Percentiles rank a stretch among this genome's conserved stretches.
Evolutionary conservation across 2,797 vertebrate species (phyloP).

Genomic region (Onychomys leucogaster): DNA sequence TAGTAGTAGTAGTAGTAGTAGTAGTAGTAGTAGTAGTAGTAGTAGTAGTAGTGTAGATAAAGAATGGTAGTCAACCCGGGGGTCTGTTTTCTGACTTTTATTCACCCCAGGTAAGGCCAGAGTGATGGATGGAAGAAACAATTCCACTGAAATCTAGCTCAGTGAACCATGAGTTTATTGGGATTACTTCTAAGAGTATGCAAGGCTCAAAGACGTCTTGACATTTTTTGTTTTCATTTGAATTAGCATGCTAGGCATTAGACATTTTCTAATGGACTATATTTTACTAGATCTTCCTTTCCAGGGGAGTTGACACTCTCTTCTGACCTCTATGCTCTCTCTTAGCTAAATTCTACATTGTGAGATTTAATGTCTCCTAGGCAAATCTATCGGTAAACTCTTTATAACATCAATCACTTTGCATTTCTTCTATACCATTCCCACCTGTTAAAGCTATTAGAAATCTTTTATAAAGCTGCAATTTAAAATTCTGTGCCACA

Average conservation of each 20-base stretch:
- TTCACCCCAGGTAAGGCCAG: neutral
- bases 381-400: neutral
- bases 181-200: neutral
- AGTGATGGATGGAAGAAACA: neutral
- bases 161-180: neutral
- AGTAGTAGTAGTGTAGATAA: neutral
- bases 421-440: neutral
- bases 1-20: neutral
- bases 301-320: neutral
- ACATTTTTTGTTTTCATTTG: neutral
- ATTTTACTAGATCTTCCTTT: neutral
- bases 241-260: neutral
- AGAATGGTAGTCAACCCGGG: neutral
- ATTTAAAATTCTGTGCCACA: too few relatives aligned
- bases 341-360: neutral
- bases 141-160: neutral
- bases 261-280: neutral
- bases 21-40: neutral
- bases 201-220: neutral
- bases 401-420: neutral
- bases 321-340: neutral
- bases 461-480: neutral
- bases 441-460: neutral
- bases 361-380: neutral
- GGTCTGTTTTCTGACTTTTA: neutral